Percentiles rank a stretch among this genome's conserved stretches.
phyloP scores from a whole-genome alignment of 2,797 vertebrate species.

The Xiphorhynchus erythropygius region DNA sequence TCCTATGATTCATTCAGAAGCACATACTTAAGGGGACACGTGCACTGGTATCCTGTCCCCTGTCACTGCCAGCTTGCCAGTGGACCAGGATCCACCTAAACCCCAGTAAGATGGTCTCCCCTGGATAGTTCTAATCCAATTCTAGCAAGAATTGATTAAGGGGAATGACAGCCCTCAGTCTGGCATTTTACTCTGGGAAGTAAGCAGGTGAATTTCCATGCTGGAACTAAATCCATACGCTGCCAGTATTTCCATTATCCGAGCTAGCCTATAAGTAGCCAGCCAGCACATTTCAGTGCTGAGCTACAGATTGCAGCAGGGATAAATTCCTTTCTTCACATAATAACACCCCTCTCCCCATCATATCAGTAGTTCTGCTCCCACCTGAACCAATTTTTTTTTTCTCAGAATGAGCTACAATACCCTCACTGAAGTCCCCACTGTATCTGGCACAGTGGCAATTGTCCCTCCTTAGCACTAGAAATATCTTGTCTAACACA shows the following conservation, averaged over 20 bases:
- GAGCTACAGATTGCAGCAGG: not conserved
- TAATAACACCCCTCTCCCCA: not conserved
- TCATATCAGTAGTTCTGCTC: not conserved
- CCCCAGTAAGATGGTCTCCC: not conserved
- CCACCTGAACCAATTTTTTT: not conserved
- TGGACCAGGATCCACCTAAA: not conserved
- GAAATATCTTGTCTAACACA: not conserved
- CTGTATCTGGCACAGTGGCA: not conserved
- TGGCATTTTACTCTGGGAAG: not conserved
- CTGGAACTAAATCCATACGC: not conserved
- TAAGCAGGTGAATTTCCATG: not conserved
- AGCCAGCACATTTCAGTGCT: not conserved
- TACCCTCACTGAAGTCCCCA: not conserved
- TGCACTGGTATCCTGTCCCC: not conserved
- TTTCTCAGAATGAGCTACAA: not conserved
- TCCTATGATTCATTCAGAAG: not conserved
- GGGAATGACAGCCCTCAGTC: not conserved
- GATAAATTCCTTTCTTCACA: not conserved
- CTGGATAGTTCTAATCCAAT: not conserved
- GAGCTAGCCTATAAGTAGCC: not conserved
- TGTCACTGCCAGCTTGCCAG: not conserved
- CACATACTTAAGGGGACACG: not conserved
- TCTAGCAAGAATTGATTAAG: not conserved
- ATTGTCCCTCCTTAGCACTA: not conserved
- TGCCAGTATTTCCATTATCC: not conserved